Evolutionary conservation across 2,113 vertebrate genomes (phyloP), one percentile per base, ranked within the genome.

Genomic region (Petrocephalus zakoni): DNA sequence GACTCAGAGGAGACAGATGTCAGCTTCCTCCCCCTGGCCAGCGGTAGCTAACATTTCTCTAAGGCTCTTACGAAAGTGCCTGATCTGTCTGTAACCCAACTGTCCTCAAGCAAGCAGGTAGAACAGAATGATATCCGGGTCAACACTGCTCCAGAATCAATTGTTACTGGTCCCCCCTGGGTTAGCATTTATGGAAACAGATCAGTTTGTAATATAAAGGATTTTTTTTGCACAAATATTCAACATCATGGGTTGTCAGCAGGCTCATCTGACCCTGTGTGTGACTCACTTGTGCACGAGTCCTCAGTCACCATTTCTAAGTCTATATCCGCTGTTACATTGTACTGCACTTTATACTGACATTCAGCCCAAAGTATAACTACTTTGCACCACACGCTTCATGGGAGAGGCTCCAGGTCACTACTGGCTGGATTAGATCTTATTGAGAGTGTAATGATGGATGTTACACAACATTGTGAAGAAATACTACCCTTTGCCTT

Each of bases 1-100:
- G 92, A 93, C 87, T 89, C 91, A 90, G 8, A 46, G 6, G 88
- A 88, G 88, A 87, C 55, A 53, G 34, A 53, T 85, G 52, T 90
- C 81, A 13, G 88, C 82, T 86, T 78, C 81, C 75, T 25, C 72
- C 87, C 81, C 82, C 88, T 78, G 68, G 88, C 34, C 56, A 87
- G 61, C 47, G 61, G 22, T 56, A 88, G 78, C 90, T 85, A 68
- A 49, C 21, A 51, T 89, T 91, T 86, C 78, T 85, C 61, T 72
- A 85, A 46, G 25, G 17, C 10, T 0, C 0, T 34, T 86, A 29
- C 34, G 19, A 19, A 17, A 46, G 17, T 5, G 9, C 53, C 56
- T 19, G 8, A 22, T 64, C 34, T 21, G 56, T 55, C 10, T 61
- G 3, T 29, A 42, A 42, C 19, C 56, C 37, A 19, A 34, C 34